These are phyloP conservation scores for Girardinus metallicus DNA, from an alignment of 2,797 vertebrate genomes.

Conservation along the genomic window DNA sequence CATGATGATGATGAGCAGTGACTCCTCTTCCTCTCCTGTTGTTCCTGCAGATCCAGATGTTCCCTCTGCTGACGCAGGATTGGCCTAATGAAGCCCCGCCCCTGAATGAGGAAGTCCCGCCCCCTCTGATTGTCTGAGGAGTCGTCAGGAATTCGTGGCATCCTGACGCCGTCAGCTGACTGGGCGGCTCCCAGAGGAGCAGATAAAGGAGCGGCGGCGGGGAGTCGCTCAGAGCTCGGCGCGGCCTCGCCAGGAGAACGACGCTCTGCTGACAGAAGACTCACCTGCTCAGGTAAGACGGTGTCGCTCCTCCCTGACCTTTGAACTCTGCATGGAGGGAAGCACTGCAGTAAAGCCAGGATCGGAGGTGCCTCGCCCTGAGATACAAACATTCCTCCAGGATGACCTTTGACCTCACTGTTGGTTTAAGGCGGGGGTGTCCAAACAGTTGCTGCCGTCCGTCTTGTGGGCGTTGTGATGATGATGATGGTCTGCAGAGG, in stretches of 20 bases:
- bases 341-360: neutral
- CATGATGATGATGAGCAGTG: neutral
- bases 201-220: constrained; percentile 37
- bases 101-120: too few species aligned
- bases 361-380: constrained; percentile 42
- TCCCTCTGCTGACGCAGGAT: neutral
- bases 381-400: constrained; percentile 51
- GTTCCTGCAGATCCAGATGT: constrained; percentile 14
- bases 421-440: neutral
- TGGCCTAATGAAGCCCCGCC: neutral
- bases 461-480: neutral
- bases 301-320: neutral
- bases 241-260: neutral
- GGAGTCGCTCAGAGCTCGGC: constrained; percentile 20
- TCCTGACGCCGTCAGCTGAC: constrained; percentile 18
- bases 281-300: constrained; percentile 44
- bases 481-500: neutral
- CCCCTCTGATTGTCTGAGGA: constrained; percentile 21
- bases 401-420: constrained; percentile 43
- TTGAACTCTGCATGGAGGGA: neutral
- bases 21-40: neutral
- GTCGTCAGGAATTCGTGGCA: constrained; percentile 60
- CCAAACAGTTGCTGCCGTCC: too few species aligned
- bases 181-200: constrained; percentile 33
- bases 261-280: constrained; percentile 5